Evolutionary conservation across 2,888 invertebrate species (phyloP).

Genomic region (Neocrepidodera transversa): DNA sequence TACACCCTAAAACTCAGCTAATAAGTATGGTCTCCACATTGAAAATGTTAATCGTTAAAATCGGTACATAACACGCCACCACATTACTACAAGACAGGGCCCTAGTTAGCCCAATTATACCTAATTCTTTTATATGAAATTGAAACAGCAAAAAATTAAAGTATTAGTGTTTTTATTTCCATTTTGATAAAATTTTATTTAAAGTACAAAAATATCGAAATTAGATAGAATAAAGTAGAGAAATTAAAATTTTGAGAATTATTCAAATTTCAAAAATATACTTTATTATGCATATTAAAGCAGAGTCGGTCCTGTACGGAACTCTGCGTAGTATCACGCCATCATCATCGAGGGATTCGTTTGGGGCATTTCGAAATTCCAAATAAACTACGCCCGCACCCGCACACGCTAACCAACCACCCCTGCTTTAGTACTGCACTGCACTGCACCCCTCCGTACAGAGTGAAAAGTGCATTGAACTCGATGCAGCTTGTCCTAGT

Average conservation of each 20-base stretch:
- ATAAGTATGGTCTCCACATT: slow-evolving; percentile 9
- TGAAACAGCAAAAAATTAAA: too few relatives aligned
- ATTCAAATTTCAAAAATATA: too few relatives aligned
- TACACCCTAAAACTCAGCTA: slow-evolving; percentile 8
- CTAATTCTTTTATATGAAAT: too few relatives aligned
- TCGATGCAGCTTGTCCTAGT: slow-evolving; percentile 41
- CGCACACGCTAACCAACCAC: slow-evolving; percentile 32
- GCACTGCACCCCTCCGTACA: slow-evolving; percentile 26
- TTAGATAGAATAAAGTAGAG: too few relatives aligned
- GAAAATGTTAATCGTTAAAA: slow-evolving; percentile 23
- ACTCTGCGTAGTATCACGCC: slow-evolving; percentile 20
- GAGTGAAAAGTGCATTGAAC: slow-evolving; percentile 41
- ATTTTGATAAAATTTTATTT: too few relatives aligned
- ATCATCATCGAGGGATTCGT: slow-evolving; percentile 14
- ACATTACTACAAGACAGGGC: slow-evolving; percentile 2
- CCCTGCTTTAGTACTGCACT: slow-evolving; percentile 14
- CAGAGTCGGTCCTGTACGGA: background rate
- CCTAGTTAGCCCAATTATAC: background rate
- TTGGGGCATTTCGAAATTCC: slow-evolving; percentile 23
- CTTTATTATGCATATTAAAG: too few relatives aligned
- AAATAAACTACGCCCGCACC: slow-evolving; percentile 22
- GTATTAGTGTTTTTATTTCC: too few relatives aligned
- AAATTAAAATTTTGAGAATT: too few relatives aligned
- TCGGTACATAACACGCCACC: slow-evolving; percentile 12
- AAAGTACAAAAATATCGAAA: too few relatives aligned